Conservation (phyloP, 92 coral and sea anemone species). For the Anthopleura xanthogrammica region DNA sequence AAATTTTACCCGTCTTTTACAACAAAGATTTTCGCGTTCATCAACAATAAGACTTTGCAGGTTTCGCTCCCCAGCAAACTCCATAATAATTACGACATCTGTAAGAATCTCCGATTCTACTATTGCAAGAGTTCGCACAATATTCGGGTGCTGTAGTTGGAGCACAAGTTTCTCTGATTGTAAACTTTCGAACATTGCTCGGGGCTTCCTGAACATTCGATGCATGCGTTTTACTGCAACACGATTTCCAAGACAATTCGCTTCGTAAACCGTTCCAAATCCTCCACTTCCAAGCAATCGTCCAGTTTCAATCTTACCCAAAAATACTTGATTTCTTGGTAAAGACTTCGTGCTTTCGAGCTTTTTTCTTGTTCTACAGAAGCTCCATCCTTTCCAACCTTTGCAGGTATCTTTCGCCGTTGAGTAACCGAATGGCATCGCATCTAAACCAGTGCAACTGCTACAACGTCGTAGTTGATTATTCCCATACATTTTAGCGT, state of each 20-base stretch:
- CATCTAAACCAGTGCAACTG: slow-evolving; percentile 26
- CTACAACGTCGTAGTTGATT: slow-evolving; percentile 5
- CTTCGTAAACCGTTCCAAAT: slow-evolving; percentile 86
- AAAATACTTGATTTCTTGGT: background rate
- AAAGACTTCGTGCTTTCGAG: slow-evolving; percentile 8
- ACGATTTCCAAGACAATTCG: slow-evolving; percentile 55
- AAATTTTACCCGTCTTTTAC: slow-evolving; percentile 62
- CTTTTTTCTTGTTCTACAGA: background rate
- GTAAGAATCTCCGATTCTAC: slow-evolving; percentile 60
- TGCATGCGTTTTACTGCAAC: slow-evolving; percentile 85
- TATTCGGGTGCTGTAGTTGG: slow-evolving; percentile 69
- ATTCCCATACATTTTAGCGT: background rate
- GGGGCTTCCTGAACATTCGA: slow-evolving; percentile 62
- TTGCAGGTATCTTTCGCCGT: slow-evolving; percentile 8
- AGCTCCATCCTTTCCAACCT: slow-evolving; percentile 6
- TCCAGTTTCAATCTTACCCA: slow-evolving; percentile 36
- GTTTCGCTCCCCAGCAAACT: slow-evolving; percentile 83
- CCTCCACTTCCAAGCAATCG: slow-evolving; percentile 83
- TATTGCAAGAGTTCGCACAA: slow-evolving; percentile 79
- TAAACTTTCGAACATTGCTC: slow-evolving; percentile 64
- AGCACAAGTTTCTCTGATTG: slow-evolving; percentile 75
- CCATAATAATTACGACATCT: slow-evolving; percentile 80
- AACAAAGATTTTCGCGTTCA: slow-evolving; percentile 55
- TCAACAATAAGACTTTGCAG: slow-evolving; percentile 77
- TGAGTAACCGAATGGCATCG: background rate